Evolutionary conservation across 2,113 vertebrate species (phyloP).

Genomic region (Theristicus caerulescens): DNA sequence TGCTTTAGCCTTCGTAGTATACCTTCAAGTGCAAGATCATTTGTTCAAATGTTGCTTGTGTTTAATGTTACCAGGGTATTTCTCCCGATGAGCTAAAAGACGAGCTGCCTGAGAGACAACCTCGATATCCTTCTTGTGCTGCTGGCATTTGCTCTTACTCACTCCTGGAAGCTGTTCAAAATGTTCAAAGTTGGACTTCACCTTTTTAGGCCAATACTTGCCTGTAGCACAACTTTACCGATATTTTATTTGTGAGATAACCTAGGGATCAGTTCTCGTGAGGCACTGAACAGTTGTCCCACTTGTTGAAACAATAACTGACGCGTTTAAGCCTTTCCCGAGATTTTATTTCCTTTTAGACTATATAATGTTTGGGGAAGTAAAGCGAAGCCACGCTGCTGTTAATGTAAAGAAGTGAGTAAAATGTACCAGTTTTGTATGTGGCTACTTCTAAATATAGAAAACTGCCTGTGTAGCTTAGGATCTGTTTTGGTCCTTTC

Average conservation of each 20-base stretch:
- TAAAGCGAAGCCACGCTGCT: neutral
- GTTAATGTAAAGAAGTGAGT: constrained; percentile 10
- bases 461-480: neutral
- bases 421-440: neutral
- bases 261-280: neutral
- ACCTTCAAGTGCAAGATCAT: neutral
- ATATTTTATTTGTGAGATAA: neutral
- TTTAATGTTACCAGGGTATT: constrained; percentile 72
- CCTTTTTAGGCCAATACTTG: constrained; percentile 36
- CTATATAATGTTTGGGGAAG: neutral
- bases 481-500: neutral
- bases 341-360: neutral
- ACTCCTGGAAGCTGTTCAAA: constrained; percentile 21
- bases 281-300: neutral
- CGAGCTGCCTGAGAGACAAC: constrained; percentile 81
- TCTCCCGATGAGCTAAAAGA: constrained; percentile 83
- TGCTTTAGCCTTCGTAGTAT: neutral
- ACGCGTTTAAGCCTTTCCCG: neutral
- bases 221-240: neutral
- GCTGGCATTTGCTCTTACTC: constrained; percentile 4
- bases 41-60: constrained; percentile 9
- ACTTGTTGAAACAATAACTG: neutral
- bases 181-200: neutral
- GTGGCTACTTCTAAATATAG: neutral
- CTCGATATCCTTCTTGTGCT: constrained; percentile 82